These are phyloP conservation scores for Bungarus multicinctus DNA, from an alignment of 2,113 vertebrate species.

Conservation along the genomic window DNA sequence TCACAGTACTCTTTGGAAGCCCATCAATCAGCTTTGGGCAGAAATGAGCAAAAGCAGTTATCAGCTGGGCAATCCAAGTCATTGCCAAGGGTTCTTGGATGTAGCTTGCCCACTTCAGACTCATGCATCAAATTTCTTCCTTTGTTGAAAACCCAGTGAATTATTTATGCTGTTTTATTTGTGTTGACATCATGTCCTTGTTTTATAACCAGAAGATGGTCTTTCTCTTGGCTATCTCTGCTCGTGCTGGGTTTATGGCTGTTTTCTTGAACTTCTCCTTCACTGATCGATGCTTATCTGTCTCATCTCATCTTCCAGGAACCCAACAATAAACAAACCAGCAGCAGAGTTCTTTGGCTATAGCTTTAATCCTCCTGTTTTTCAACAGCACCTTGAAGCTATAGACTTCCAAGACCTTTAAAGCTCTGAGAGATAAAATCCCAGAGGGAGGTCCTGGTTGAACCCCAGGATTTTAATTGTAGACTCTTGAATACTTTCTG, in stretches of 20 bases:
- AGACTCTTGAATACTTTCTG: neutral
- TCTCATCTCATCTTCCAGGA: neutral
- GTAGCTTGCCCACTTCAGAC: neutral
- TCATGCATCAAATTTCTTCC: neutral
- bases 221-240: conserved; percentile 1
- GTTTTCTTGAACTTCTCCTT: conserved; percentile 13
- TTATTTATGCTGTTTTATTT: neutral
- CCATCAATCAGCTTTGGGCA: neutral
- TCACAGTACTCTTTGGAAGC: neutral
- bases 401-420: neutral
- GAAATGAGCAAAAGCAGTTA: neutral
- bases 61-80: neutral
- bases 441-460: neutral
- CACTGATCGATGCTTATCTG: conserved; percentile 8
- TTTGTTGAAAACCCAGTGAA: neutral
- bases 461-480: neutral
- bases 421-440: neutral
- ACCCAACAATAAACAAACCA: conserved; percentile 27
- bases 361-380: conserved; percentile 19
- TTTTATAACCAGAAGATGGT: neutral
- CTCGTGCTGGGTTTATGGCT: neutral
- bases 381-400: neutral
- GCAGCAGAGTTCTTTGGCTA: conserved; percentile 17
- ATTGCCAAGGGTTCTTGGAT: neutral
- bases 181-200: neutral